These are phyloP conservation scores for Calephelis nemesis DNA, from an alignment of 1,140 invertebrate species.

Conservation along the genomic window DNA sequence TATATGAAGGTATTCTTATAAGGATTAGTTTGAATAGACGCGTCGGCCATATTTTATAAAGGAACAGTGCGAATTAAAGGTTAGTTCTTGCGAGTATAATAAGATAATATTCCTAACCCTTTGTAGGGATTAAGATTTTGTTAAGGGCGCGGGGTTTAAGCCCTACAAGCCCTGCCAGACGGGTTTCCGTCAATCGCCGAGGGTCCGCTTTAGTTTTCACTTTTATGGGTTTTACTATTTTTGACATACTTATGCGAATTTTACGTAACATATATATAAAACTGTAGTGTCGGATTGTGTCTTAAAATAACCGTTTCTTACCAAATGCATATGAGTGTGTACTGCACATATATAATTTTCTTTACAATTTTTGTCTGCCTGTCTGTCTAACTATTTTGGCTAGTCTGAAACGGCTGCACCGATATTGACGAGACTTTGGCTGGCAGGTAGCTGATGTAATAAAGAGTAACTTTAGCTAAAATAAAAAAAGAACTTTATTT, in stretches of 20 bases:
- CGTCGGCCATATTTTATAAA: conserved; percentile 53
- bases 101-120: conserved; percentile 78
- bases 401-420: no score
- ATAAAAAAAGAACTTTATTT: no score
- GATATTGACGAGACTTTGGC: no score
- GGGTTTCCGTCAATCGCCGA: conserved; percentile 40
- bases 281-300: no score
- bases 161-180: conserved; percentile 52
- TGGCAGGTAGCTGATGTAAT: no score
- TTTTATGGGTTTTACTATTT: conserved; percentile 68
- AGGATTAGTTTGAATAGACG: conserved; percentile 2
- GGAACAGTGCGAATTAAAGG: conserved; percentile 61
- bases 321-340: no score
- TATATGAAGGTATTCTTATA: conserved; percentile 12
- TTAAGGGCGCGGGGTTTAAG: conserved; percentile 58
- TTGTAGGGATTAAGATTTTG: conserved; percentile 78
- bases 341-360: no score
- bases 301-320: no score
- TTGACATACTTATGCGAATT: not conserved
- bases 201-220: conserved; percentile 47
- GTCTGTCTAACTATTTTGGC: no score
- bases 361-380: no score
- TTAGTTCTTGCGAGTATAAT: conserved; percentile 73
- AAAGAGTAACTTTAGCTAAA: no score
- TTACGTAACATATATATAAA: no score